phyloP scores from a whole-genome alignment of 2,113 vertebrate genomes.

The Sturnus vulgaris region DNA sequence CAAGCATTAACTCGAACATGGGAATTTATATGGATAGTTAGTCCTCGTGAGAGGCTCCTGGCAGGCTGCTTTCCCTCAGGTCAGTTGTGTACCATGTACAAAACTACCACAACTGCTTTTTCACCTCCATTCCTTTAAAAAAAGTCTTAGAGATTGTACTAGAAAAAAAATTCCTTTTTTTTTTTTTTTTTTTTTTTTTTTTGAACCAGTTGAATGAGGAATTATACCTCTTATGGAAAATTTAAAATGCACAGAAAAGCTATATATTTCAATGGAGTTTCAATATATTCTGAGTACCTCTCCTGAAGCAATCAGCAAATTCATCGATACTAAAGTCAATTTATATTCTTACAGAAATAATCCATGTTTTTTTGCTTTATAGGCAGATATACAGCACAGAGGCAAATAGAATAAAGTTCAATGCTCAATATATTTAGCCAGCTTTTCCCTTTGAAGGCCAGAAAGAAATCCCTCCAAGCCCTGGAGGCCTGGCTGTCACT shows the following conservation, averaged over 20 bases:
- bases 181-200: not conserved
- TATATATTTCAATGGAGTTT: not conserved
- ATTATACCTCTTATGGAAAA: not conserved
- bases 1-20: not conserved
- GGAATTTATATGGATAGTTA: slow-evolving; percentile 4
- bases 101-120: not conserved
- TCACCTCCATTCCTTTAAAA: not conserved
- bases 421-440: not conserved
- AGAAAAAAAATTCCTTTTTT: not conserved
- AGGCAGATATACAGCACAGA: not conserved
- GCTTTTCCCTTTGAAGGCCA: not conserved
- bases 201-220: not conserved
- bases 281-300: not conserved
- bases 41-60: not conserved
- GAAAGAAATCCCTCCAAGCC: not conserved
- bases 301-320: not conserved
- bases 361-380: not conserved
- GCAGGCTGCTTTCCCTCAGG: not conserved
- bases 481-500: not conserved
- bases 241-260: not conserved
- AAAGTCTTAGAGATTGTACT: not conserved
- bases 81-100: not conserved
- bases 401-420: not conserved
- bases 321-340: not conserved
- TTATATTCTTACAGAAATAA: not conserved